Evolutionary conservation across 2,888 invertebrate species (phyloP).

Genomic region (Phortica okadai): DNA sequence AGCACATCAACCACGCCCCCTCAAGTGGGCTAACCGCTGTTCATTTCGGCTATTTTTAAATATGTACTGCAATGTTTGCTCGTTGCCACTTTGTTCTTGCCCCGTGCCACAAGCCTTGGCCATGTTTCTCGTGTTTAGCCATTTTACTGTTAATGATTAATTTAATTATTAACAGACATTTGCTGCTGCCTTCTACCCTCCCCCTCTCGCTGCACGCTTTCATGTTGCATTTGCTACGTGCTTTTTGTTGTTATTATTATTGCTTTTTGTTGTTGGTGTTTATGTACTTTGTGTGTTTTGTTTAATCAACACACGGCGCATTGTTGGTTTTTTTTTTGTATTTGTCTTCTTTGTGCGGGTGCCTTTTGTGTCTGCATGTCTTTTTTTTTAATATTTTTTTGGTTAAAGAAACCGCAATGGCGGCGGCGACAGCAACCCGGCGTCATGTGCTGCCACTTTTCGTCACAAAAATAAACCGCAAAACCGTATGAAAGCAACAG

Average conservation of each 20-base stretch:
- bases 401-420: constrained; percentile 27
- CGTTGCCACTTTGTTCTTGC: neutral
- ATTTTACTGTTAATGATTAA: constrained; percentile 10
- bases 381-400: neutral
- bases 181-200: neutral
- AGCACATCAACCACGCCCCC: neutral
- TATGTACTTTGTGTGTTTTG: constrained; percentile 14
- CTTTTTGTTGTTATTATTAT: constrained; percentile 11
- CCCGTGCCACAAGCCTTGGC: neutral
- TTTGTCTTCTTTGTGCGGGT: constrained; percentile 19
- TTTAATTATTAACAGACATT: constrained; percentile 23
- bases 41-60: neutral
- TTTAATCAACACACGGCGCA: constrained; percentile 8
- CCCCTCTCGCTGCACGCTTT: neutral
- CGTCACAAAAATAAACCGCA: constrained; percentile 19
- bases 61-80: neutral
- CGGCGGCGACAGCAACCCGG: neutral
- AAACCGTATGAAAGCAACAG: constrained; percentile 17
- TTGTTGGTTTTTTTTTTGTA: neutral
- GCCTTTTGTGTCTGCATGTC: constrained; percentile 19
- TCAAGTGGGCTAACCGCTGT: too few relatives aligned
- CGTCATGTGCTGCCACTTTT: constrained; percentile 1
- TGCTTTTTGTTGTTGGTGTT: neutral
- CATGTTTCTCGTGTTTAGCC: neutral
- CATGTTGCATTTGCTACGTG: neutral